phyloP scores from a whole-genome alignment of 2,113 vertebrate genomes.

The Cynopterus brachyotis region DNA sequence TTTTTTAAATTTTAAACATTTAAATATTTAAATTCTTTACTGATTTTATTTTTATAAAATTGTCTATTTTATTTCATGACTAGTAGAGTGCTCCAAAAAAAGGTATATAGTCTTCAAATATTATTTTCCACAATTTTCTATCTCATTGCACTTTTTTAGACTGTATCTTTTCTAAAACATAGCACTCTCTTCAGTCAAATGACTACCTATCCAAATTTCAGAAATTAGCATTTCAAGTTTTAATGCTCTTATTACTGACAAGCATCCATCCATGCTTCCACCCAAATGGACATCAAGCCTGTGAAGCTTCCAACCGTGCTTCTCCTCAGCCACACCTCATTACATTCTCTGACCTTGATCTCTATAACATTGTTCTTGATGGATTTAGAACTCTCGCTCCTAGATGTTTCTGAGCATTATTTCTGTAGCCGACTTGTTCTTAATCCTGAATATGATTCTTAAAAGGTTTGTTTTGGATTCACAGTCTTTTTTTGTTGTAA shows the following conservation, averaged over 20 bases:
- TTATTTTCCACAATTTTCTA: neutral
- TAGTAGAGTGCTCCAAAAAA: neutral
- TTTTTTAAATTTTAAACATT: too few relatives aligned
- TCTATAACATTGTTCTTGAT: neutral
- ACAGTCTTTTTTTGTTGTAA: neutral
- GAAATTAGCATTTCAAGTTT: slow-evolving; percentile 19
- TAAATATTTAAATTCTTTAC: too few relatives aligned
- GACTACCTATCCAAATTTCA: neutral
- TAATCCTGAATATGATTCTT: neutral
- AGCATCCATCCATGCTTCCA: neutral
- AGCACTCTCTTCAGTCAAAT: neutral
- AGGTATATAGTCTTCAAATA: neutral
- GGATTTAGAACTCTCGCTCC: neutral
- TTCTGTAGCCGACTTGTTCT: neutral
- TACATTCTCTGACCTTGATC: neutral
- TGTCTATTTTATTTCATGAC: neutral
- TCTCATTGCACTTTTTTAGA: neutral
- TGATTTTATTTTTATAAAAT: too few relatives aligned
- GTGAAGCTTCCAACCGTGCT: neutral
- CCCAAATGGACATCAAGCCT: neutral
- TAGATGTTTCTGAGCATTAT: neutral
- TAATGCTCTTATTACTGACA: neutral
- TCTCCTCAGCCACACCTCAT: neutral
- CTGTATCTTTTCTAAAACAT: neutral
- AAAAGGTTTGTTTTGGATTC: neutral